Base-by-base conservation (phyloP, 2,113 vertebrate species). In the Passer domesticus region DNA sequence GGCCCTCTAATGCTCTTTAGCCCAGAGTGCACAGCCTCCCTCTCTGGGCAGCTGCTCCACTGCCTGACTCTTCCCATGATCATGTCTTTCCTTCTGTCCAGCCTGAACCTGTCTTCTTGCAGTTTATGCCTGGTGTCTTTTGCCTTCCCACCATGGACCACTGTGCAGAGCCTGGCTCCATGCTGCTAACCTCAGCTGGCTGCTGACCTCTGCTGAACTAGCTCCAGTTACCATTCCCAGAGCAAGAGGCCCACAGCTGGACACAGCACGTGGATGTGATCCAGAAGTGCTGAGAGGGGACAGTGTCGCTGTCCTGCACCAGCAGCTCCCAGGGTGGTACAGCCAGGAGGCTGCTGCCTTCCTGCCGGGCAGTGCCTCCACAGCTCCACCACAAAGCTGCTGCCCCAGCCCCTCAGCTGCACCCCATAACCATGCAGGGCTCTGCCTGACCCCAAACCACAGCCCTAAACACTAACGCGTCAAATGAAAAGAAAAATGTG, bases 231-330 rank as follows among this genome's bases (percentile, higher is more conserved):
- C 63, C 21, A 35, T 15, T 68, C 21, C 62, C 50, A 49, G 1
- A 24, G 69, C 41, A n/a, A 19, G 23, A 27, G 41, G 11, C 58
- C 22, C 43, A 41, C 43, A 30, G 3, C 20, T 31, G 62, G 44
- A 17, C 35, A 50, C 31, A 43, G 62, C 52, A 11, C 35, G 15
- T 43, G 7, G 2, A 7, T 17, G 44, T 30, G 52, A 35, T 10
- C 30, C 31, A 20, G 5, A 23, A 30, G 43, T 7, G 37, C 1
- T 11, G 31, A 31, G 62, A 35, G 25, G 43, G 37, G 7, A 43
- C 11, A 43, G 44, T 2, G 35, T 0, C 30, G 43, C 50, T 41
- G 15, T 58, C 43, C 59, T 47, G 22, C 5, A 2, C 1, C 30
- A 19, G 8, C 19, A 30, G 82, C 69, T 75, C 60, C 8, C 15